Evolutionary conservation across 2,113 vertebrate species (phyloP), one percentile per base, ranked within the genome.

Genomic region (Atrichornis clamosus): DNA sequence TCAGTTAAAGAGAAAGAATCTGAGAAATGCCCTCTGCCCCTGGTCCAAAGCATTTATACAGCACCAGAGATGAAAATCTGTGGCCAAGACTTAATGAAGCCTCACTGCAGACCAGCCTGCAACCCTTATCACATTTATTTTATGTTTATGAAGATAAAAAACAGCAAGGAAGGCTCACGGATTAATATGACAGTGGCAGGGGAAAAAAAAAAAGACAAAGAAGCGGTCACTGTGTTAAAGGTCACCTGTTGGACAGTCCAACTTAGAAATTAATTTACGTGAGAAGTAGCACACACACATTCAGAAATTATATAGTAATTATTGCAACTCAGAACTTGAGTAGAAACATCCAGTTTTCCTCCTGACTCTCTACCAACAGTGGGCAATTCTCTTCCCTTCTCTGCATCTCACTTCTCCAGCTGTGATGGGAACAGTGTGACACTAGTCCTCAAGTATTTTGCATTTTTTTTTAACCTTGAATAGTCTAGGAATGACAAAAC

Each of bases 1-100:
- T 55, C 0, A 0, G 77, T 32, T 49, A 52, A 47, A 74, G 10
- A 30, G 10, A 41, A 0, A 27, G 17, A 5, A 56, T 47, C 44
- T 46, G 35, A 53, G 72, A 74, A 94, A 64, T 15, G 70, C 23
- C 73, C 42, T 68, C 39, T 56, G 41, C 28, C 16, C 58, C 28
- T 47, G 12, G 28, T 15, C 62, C 35, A 53, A 46, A 62, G 69
- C 79, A 44, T 79, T 79, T 73, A 56, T 8, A 53, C 44, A 87
- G 65, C 53, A 93, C 68, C 68, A 84, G 7, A 84, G 69, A 89
- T 47, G 49, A 91, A 93, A 91, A 91, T 49, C 82, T 79, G 37
- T 30, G 59, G 73, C 23, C 56, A 73, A 53, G 27, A 49, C 20
- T 64, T 53, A 53, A 79, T 20, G 44, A 85, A 18, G 55, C 50